phyloP scores from a whole-genome alignment of 2,113 vertebrate genomes.

The Enhydra lutris region DNA sequence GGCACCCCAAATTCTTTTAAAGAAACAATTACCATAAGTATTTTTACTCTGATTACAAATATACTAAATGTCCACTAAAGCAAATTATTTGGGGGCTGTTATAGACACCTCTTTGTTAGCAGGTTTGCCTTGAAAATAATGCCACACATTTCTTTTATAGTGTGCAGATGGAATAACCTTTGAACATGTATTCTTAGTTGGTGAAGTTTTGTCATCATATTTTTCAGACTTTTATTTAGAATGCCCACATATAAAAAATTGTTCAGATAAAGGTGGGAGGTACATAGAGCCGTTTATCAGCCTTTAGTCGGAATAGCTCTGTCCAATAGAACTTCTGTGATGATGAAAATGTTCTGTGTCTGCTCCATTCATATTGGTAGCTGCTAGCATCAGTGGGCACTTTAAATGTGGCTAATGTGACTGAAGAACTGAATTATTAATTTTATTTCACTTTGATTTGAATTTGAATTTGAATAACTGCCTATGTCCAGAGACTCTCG shows the following conservation, averaged over 20 bases:
- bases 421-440: neutral
- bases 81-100: neutral
- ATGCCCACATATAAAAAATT: neutral
- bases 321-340: neutral
- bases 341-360: neutral
- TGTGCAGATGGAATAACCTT: neutral
- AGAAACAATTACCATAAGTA: neutral
- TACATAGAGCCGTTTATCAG: neutral
- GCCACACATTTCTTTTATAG: neutral
- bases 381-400: neutral
- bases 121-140: neutral
- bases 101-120: neutral
- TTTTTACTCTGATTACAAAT: neutral
- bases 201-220: neutral
- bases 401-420: neutral
- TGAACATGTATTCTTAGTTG: neutral
- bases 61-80: neutral
- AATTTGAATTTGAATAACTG: neutral
- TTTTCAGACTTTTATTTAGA: neutral
- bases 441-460: conserved; percentile 11
- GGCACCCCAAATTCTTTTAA: neutral
- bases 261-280: neutral
- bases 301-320: neutral
- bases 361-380: neutral
- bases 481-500: neutral